Conservation (phyloP, 2,888 invertebrate genomes). For the Torymus aiolomorphi region DNA sequence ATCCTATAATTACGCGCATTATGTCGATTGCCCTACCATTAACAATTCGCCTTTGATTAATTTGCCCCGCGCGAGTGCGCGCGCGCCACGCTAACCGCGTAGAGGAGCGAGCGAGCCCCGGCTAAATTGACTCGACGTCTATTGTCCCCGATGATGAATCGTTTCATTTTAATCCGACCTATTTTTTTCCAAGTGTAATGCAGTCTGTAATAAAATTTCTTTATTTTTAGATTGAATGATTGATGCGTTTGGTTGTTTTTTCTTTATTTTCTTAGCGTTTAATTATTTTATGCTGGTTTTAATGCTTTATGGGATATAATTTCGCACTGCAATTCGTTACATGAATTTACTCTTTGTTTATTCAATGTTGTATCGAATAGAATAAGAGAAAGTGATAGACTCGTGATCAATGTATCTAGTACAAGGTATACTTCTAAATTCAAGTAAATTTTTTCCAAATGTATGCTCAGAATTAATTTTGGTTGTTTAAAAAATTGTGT, state of each 20-base stretch:
- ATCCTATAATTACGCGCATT: slow-evolving; percentile 65
- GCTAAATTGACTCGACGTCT: slow-evolving; percentile 31
- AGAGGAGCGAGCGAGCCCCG: slow-evolving; percentile 2
- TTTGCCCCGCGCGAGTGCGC: slow-evolving; percentile 61
- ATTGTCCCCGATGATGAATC: slow-evolving; percentile 32
- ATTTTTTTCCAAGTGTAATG: slow-evolving; percentile 20
- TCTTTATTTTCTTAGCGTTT: too few species aligned
- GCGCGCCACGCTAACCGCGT: not conserved
- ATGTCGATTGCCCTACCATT: slow-evolving; percentile 66
- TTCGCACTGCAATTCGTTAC: too few species aligned
- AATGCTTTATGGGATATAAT: too few species aligned
- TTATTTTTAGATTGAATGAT: slow-evolving; percentile 5
- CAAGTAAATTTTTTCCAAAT: too few species aligned
- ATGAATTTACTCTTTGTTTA: too few species aligned
- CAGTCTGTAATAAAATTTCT: slow-evolving; percentile 12
- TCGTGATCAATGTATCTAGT: too few species aligned
- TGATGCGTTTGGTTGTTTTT: not conserved
- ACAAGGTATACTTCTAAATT: too few species aligned
- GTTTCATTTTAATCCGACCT: slow-evolving; percentile 44
- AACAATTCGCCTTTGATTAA: slow-evolving; percentile 67
- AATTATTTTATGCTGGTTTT: too few species aligned
- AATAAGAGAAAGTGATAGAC: too few species aligned
- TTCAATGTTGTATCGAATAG: too few species aligned
- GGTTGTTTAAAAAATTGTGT: too few species aligned
- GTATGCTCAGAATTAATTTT: too few species aligned